Base-by-base conservation (phyloP, 2,797 vertebrate species). In the Telmatherina bonti region DNA sequence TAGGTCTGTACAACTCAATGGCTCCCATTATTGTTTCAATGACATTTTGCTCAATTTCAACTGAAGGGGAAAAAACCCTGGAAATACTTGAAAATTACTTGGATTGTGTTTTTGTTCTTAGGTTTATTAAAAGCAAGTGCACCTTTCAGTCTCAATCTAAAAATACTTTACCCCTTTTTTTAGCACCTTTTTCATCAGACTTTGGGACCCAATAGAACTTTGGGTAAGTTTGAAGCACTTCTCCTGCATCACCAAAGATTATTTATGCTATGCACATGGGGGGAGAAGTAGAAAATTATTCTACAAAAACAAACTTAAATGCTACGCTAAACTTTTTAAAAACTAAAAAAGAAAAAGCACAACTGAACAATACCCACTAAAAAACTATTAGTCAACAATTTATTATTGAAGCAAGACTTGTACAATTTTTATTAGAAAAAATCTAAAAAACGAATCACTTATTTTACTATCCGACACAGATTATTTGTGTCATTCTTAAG, bases 11-110 rank as follows among this genome's bases (percentile, higher is more conserved):
- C 72, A 64, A 55, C 75, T 91, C 85, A 88, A 96, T 95, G 93
- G 92, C 70, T 77, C 72, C 93, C 85, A 94, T 95, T 96, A 95
- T 95, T 84, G 85, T 86, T 90, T 80, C 88, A 85, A 67, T 85
- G 91, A 85, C 80, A 73, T 91, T 90, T 93, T 89, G 30, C 64
- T 88, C 92, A 91, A 92, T 85, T 93, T 91, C 85, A 82, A 83
- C 65, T 79, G 5, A 59, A 75, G 55, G 53, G 78, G 85, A 89
- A 0, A n/a, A 91, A 89, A 86, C 89, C 70, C 41, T 29, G 86
- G 89, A 94, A 88, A 89, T 82, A 90, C 90, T 89, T 91, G 89
- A 84, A 85, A 5, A 13, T 27, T 4, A 20, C n/a, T 26, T 20
- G 8, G 3, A 13, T 15, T 13, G 36, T 38, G 36, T 30, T 62